Evolutionary conservation across 2,888 invertebrate species (phyloP).

Genomic region (Lottia gigantea): DNA sequence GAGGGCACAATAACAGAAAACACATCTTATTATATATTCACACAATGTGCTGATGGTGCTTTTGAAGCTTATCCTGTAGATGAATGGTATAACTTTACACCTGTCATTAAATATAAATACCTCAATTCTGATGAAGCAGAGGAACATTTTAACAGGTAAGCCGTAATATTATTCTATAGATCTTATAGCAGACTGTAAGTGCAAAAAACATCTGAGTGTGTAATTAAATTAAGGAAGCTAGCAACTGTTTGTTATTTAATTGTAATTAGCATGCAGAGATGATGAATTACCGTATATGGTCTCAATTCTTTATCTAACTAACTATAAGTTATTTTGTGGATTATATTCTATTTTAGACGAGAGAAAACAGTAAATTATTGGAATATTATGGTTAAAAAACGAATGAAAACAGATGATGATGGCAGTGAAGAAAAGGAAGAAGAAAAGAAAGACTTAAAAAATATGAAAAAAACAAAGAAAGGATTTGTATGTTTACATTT

Average conservation of each 20-base stretch:
- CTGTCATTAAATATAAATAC: slow-evolving; percentile 90
- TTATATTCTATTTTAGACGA: slow-evolving; percentile 73
- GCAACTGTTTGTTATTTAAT: no score
- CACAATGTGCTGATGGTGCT: slow-evolving; percentile 92
- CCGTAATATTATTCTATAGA: background rate
- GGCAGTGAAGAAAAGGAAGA: slow-evolving; percentile 67
- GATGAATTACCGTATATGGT: no score
- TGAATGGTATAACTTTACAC: slow-evolving; percentile 92
- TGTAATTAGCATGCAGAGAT: no score
- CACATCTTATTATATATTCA: slow-evolving; percentile 97
- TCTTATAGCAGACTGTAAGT: background rate
- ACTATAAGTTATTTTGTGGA: no score
- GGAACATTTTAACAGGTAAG: slow-evolving; percentile 87
- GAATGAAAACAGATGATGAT: slow-evolving; percentile 82
- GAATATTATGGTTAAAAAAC: slow-evolving; percentile 90
- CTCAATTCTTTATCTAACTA: no score
- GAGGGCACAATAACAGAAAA: slow-evolving; percentile 98
- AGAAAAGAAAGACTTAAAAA: slow-evolving; percentile 42
- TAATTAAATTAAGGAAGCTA: no score
- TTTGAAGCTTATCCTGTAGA: slow-evolving; percentile 95
- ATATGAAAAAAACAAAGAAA: slow-evolving; percentile 46
- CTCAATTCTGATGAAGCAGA: slow-evolving; percentile 98
- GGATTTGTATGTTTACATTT: slow-evolving; percentile 45
- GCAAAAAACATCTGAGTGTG: no score
- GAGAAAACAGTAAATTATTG: slow-evolving; percentile 97